Evolutionary conservation across 2,888 invertebrate genomes (phyloP), one percentile per base, ranked within the genome.

Genomic region (Limnephilus rhombicus): DNA sequence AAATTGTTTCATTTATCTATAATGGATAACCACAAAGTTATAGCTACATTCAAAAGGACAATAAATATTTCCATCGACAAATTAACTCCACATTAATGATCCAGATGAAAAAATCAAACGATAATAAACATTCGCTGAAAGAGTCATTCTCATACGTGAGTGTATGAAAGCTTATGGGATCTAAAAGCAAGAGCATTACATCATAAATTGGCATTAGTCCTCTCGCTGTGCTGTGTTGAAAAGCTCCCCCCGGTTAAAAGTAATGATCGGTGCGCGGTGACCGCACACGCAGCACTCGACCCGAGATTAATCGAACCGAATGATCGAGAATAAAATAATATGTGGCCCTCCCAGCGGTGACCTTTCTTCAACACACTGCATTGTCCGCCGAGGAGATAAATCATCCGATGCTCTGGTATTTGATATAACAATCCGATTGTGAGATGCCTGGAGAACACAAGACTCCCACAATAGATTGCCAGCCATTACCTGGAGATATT

Each of bases 281-380:
- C 87, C 87, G 87, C 87, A 87, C 87, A 91, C 91, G 85, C 91
- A 91, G 91, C 80, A 88, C 31, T 49, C 89, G 81, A 45, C 81
- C 90, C 86, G 91, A 88, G 88, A 91, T 91, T 91, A 91, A 91
- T 91, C 91, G 91, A 91, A 83, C 53, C 91, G 83, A 91, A 83
- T 91, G 91, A 91, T 91, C 91, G 87, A 91, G 81, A 83, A 81
- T 80, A 81, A 45, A 49, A 89, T 89, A 91, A 91, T 87, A 83
- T 91, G 68, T 89, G 53, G 91, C 88, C 91, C 91, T 91, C 91
- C 91, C 91, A 89, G 88, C 82, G 81, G 45, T 91, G 91, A 91
- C 91, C 91, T 91, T 91, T 91, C 82, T 31, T 37, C 87, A 41
- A 31, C 80, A 53, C 85, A 41, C 80, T 49, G 45, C 81, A 90